Conservation (phyloP, 1,140 invertebrate genomes). For the Geopemphigus sp. region DNA sequence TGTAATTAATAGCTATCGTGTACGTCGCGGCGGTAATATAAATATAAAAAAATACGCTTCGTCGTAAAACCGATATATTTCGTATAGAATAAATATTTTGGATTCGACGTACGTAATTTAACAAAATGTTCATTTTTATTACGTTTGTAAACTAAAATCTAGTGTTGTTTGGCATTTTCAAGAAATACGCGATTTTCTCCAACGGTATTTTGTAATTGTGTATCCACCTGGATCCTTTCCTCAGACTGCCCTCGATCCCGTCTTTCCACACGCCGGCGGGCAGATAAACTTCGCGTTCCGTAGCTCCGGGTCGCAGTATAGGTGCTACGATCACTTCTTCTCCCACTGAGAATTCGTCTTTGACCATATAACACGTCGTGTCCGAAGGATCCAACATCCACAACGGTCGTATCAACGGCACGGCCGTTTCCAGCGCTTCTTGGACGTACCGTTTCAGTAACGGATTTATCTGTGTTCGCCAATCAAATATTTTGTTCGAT, state of each 20-base stretch:
- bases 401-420: slow-evolving; percentile 82
- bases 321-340: slow-evolving; percentile 90
- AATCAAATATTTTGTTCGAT: too few relatives aligned
- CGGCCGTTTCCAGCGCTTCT: slow-evolving; percentile 72
- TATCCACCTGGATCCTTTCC: slow-evolving; percentile 85
- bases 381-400: slow-evolving; percentile 89
- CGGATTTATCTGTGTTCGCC: slow-evolving; percentile 63
- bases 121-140: too few relatives aligned
- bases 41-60: too few relatives aligned
- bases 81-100: too few relatives aligned
- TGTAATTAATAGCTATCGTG: too few relatives aligned
- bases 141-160: slow-evolving; percentile 61
- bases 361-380: slow-evolving; percentile 71
- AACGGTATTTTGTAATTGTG: slow-evolving; percentile 78
- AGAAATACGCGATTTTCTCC: slow-evolving; percentile 79
- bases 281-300: slow-evolving; percentile 72
- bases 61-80: too few relatives aligned
- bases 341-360: slow-evolving; percentile 87
- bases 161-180: slow-evolving; percentile 79
- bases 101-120: too few relatives aligned
- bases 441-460: slow-evolving; percentile 72
- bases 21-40: too few relatives aligned
- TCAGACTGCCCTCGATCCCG: slow-evolving; percentile 77
- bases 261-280: slow-evolving; percentile 87
- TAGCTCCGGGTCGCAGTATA: slow-evolving; percentile 68